A percentile compares a stretch with the other conserved stretches of the same genome.
phyloP scores from a whole-genome alignment of 2,888 invertebrate species.

The Bellardia pandia region DNA sequence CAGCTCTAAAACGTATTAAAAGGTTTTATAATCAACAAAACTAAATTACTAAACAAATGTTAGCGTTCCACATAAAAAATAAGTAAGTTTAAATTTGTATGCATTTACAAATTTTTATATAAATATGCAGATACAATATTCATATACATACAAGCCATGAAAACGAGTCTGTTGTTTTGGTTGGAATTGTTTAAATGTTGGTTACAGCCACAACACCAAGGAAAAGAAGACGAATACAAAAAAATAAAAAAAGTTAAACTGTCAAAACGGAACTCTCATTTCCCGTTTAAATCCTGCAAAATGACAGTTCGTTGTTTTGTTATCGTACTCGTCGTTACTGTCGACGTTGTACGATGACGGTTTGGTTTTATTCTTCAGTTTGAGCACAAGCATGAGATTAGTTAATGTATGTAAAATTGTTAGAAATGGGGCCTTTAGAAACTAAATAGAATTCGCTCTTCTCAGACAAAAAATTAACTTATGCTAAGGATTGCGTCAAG shows the following conservation, averaged over 20 bases:
- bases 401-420: not conserved
- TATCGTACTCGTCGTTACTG: not conserved
- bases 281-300: conserved; percentile 74
- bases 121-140: not conserved
- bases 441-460: not conserved
- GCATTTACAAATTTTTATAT: not conserved
- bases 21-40: conserved; percentile 63
- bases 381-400: not conserved
- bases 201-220: conserved; percentile 44
- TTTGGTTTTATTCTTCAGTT: conserved; percentile 18
- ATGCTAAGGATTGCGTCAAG: too few relatives aligned
- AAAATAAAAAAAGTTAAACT: conserved; percentile 58
- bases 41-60: conserved; percentile 63
- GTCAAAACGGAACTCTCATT: conserved; percentile 77
- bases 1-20: not conserved
- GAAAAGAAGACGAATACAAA: not conserved
- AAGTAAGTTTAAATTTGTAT: conserved; percentile 2
- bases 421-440: conserved; percentile 13
- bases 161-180: conserved; percentile 34
- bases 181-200: conserved; percentile 31
- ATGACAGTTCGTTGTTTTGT: conserved; percentile 69
- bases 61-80: conserved; percentile 14
- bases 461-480: too few relatives aligned
- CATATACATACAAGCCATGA: too few relatives aligned
- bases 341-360: conserved; percentile 1